Conservation (phyloP, 2,797 vertebrate genomes). For the Telmatherina bonti region DNA sequence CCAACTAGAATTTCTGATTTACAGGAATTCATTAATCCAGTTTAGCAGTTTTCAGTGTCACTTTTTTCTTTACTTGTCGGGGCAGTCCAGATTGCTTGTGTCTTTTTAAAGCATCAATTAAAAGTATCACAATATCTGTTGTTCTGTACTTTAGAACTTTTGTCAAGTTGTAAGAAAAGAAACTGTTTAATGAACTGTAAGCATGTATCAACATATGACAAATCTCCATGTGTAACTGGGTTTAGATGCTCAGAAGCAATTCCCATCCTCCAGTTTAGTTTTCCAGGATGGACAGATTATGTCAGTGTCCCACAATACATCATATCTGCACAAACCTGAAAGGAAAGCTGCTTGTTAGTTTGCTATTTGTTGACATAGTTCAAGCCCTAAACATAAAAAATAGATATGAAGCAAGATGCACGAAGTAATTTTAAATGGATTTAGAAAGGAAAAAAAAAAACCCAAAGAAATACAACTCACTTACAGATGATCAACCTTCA, state of each 20-base stretch:
- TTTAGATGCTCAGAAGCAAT: neutral
- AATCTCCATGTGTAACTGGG: slow-evolving; percentile 37
- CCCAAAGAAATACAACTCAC: too few relatives aligned
- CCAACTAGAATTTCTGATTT: neutral
- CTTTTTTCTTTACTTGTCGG: neutral
- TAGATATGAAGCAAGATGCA: neutral
- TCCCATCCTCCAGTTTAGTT: neutral
- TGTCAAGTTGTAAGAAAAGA: slow-evolving; percentile 35
- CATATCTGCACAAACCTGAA: neutral
- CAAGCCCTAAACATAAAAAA: neutral
- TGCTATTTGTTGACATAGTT: neutral
- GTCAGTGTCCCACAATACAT: neutral
- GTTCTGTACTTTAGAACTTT: slow-evolving; percentile 14
- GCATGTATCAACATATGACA: slow-evolving; percentile 16
- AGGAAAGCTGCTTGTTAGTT: neutral
- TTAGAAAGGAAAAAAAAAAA: neutral
- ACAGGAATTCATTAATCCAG: neutral
- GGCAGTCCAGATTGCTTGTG: slow-evolving; percentile 22
- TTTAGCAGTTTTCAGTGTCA: neutral
- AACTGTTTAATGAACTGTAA: slow-evolving; percentile 28
- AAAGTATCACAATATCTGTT: neutral
- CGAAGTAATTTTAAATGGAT: neutral
- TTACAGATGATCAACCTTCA: neutral
- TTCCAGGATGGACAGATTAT: slow-evolving; percentile 2
- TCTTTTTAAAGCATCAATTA: slow-evolving; percentile 20